These are phyloP conservation scores for Pangasius djambal DNA, from an alignment of 2,797 vertebrate species.

Conservation along the genomic window DNA sequence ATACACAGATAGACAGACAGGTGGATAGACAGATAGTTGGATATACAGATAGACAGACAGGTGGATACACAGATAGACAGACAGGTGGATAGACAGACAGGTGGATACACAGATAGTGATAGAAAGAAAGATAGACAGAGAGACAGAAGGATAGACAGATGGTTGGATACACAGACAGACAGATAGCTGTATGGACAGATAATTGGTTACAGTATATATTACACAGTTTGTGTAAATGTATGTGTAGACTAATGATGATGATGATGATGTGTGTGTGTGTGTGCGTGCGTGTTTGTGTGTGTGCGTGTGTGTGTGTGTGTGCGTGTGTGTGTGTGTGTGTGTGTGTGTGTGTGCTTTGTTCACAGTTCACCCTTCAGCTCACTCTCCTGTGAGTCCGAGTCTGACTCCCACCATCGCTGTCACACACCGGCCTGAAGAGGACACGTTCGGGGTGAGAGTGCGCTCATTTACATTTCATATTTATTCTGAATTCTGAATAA, in stretches of 20 bases:
- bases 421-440: constrained; percentile 86
- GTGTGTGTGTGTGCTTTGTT: constrained; percentile 15
- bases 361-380: constrained; percentile 20
- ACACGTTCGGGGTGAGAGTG: constrained; percentile 90
- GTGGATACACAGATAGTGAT: too few relatives aligned
- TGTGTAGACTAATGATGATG: neutral
- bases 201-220: neutral
- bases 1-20: neutral
- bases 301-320: constrained; percentile 17
- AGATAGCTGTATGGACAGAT: neutral
- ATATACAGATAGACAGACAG: neutral
- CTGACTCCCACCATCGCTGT: constrained; percentile 84
- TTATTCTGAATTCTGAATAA: neutral
- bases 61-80: neutral
- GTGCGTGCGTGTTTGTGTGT: too few relatives aligned
- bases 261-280: neutral
- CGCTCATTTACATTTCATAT: neutral
- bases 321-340: constrained; percentile 10
- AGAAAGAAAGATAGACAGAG: too few relatives aligned
- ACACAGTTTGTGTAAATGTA: neutral
- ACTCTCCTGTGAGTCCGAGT: constrained; percentile 73
- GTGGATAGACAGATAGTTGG: neutral
- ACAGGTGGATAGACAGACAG: neutral
- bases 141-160: neutral
- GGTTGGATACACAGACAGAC: too few relatives aligned